Evolutionary conservation across 2,113 vertebrate species (phyloP), one percentile per base, ranked within the genome.

Genomic region (Halichoerus grypus): DNA sequence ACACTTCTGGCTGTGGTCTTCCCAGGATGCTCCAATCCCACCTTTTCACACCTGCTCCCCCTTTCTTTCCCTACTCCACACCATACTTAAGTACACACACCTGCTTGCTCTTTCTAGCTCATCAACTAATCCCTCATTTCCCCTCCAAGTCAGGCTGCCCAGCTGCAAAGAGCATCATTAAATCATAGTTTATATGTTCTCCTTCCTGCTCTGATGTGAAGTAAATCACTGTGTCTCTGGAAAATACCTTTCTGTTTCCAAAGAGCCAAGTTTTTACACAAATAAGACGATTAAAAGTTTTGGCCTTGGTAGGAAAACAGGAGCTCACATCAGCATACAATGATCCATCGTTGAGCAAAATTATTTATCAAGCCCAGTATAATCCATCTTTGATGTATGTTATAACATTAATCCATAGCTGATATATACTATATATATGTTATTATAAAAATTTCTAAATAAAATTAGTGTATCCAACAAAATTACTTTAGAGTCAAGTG

Each of bases 111-210:
- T 77, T 82, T 71, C 39, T 24, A n/a, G 19, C 7, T 74, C 26
- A 53, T 65, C 15, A 72, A 51, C 39, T 67, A 91, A 81, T 91
- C 36, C 77, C 39, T 57, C 19, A 74, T 55, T 94, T 89, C 71
- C 61, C 57, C 4, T 95, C 36, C 36, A 91, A 59, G 7, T 80
- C 61, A 84, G 10, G 49, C 10, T 84, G 36, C 13, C 76, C 63
- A 97, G 63, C 42, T 96, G 67, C 79, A 95, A 88, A 74, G 19
- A 95, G 6, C 39, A 36, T 81, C 65, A 57, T 85, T 88, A 79
- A 81, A 71, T 90, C 74, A 46, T 7, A 24, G 42, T 84, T 85
- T 81, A 39, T 69, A 79, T 84, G 19, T 80, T 84, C 57, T 82
- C 13, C 57, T 91, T 96, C 39, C 39, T 86, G 16, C 10, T 81